phyloP scores from a whole-genome alignment of 92 coral and sea anemone species.

The Muricea muricata region DNA sequence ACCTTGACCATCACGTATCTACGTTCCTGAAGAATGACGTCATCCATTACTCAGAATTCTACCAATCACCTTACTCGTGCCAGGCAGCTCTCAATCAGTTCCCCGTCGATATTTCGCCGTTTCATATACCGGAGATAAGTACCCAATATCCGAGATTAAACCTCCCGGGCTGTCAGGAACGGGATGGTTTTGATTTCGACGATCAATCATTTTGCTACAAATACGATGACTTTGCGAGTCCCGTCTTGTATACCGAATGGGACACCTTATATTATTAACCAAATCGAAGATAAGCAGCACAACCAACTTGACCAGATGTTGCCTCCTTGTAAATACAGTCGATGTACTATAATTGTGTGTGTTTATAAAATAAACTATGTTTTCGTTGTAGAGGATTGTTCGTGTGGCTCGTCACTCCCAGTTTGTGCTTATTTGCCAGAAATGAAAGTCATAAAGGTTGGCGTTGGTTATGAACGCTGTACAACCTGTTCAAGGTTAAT shows the following conservation, averaged over 20 bases:
- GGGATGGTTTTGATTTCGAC: background rate
- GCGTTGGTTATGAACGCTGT: too few species aligned
- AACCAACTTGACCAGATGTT: too few species aligned
- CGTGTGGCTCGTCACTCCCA: too few species aligned
- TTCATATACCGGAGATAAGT: background rate
- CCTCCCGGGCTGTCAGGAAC: background rate
- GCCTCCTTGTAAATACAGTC: too few species aligned
- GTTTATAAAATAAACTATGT: too few species aligned
- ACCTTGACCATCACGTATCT: background rate
- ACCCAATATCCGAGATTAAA: background rate
- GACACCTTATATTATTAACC: background rate
- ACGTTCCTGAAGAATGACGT: background rate
- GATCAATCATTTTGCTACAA: background rate
- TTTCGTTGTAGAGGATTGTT: too few species aligned
- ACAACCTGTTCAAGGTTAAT: too few species aligned
- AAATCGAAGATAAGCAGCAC: too few species aligned
- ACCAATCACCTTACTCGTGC: background rate
- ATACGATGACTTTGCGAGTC: background rate
- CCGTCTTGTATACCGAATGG: background rate
- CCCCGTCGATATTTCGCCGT: background rate
- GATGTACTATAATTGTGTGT: too few species aligned
- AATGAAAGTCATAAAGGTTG: too few species aligned
- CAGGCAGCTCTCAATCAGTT: background rate
- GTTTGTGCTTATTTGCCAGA: too few species aligned
- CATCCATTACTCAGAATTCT: background rate